Base-by-base conservation (phyloP, 2,888 invertebrate species). In the Aleiodes leptofemur region DNA sequence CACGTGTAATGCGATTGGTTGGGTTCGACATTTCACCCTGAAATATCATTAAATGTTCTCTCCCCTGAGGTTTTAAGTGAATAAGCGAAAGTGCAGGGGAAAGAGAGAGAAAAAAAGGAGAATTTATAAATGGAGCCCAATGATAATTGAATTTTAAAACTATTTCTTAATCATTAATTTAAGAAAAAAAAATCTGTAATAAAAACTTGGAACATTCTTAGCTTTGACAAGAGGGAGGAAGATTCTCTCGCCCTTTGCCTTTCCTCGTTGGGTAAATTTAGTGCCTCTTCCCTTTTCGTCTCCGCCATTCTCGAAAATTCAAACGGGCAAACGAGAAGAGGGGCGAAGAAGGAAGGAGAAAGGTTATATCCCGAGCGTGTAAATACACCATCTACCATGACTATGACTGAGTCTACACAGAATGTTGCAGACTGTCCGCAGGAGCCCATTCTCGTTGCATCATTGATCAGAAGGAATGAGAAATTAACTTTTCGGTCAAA, bases 381-480 rank as follows among this genome's bases (percentile, higher is more conserved):
- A 64, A 64, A 64, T 64, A 64, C 43, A 64, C 64, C 64, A 48
- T 64, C 64, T 48, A 23, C 64, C 48, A 23, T 64, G 48, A 64
- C 64, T 64, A 64, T 64, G 64, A 48, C 14, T 16, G 43, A 64
- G 48, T 48, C 9, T 16, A 64, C 64, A 64, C 43, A 64, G 64
- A 64, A 64, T 64, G 64, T 48, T 64, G 48, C 64, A 64, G 43
- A 23, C 64, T 64, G 73, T 51, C 69, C 73, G 69, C 73, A 57
- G 57, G 59, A 69, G 43, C 64, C 69, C 73, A 73, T 66, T 50
- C 50, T 34, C 53, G 71, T 68, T 75, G 75, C 75, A 75, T 75
- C 75, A 75, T 75, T 75, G 75, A 75, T 75, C 75, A 75, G 68
- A 75, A 56, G 68, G 75, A 75, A 75, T 75, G 70, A 74, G 71